A percentile compares a stretch with the other conserved stretches of the same genome.
Evolutionary conservation across 2,888 invertebrate genomes (phyloP).

Genomic region (Zelleria hepariella): DNA sequence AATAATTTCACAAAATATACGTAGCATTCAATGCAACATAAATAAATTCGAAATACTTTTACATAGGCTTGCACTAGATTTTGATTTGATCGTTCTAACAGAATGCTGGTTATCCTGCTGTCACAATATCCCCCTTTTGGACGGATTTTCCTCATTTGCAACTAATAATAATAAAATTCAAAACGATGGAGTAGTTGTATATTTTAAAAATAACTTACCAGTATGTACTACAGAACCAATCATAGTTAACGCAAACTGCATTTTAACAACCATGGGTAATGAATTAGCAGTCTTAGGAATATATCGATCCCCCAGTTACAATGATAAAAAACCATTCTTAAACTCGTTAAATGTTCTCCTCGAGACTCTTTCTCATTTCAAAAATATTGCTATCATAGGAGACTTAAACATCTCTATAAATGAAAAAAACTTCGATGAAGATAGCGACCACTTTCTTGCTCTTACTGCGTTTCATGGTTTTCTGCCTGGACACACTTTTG

Average conservation of each 20-base stretch:
- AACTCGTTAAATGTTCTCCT: not conserved
- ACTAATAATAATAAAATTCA: not conserved
- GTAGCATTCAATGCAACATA: not conserved
- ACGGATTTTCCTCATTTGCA: not conserved
- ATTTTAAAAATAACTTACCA: not conserved
- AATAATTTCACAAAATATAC: not conserved
- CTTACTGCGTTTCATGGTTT: not conserved
- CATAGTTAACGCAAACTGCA: not conserved
- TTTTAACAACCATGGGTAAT: not conserved
- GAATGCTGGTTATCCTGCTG: not conserved
- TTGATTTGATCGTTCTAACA: not conserved
- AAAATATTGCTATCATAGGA: not conserved
- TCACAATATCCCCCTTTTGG: not conserved
- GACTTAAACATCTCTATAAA: not conserved
- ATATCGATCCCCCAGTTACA: not conserved
- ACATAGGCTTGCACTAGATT: not conserved
- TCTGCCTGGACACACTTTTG: not conserved
- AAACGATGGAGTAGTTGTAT: conserved; percentile 3
- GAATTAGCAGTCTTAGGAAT: not conserved
- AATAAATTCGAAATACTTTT: not conserved
- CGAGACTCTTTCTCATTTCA: not conserved
- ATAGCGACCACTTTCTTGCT: too few relatives aligned
- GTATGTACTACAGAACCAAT: not conserved
- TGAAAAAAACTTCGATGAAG: too few relatives aligned
- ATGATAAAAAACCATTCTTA: not conserved